Conservation (phyloP, 1,140 invertebrate species). For the Drosophila yakuba region DNA sequence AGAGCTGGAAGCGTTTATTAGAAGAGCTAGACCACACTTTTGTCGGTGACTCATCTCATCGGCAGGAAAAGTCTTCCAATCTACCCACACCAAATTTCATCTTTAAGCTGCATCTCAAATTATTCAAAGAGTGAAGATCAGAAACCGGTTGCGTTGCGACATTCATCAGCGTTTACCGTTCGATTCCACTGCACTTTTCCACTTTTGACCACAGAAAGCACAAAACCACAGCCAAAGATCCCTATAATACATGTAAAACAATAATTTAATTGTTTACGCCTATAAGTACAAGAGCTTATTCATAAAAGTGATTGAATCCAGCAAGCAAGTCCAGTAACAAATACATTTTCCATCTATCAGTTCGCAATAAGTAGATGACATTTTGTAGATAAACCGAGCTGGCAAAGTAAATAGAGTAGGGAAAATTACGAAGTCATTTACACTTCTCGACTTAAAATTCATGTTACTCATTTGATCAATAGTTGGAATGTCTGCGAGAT, state of each 20-base stretch:
- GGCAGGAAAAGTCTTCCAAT: not conserved
- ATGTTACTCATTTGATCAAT: not conserved
- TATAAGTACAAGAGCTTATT: no score
- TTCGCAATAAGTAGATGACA: not conserved
- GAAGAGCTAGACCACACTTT: slow-evolving; percentile 39
- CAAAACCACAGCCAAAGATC: not conserved
- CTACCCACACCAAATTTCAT: slow-evolving; percentile 34
- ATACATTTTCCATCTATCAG: not conserved
- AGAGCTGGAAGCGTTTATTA: slow-evolving; percentile 23
- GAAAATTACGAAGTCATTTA: not conserved
- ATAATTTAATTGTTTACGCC: no score
- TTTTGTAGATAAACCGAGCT: not conserved
- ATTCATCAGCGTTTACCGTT: slow-evolving; percentile 45
- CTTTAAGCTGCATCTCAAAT: slow-evolving; percentile 21
- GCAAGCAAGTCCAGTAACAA: not conserved
- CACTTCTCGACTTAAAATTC: no score
- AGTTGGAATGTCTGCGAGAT: not conserved
- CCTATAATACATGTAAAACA: no score
- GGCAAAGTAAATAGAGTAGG: no score
- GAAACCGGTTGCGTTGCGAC: slow-evolving; percentile 65
- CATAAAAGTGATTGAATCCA: no score
- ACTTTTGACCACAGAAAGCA: slow-evolving; percentile 7
- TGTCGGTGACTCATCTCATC: slow-evolving; percentile 12
- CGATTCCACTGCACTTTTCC: slow-evolving; percentile 2
- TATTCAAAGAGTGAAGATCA: slow-evolving; percentile 7